Evolutionary conservation across 2,888 invertebrate species (phyloP).

Genomic region (Lithosia quadra): DNA sequence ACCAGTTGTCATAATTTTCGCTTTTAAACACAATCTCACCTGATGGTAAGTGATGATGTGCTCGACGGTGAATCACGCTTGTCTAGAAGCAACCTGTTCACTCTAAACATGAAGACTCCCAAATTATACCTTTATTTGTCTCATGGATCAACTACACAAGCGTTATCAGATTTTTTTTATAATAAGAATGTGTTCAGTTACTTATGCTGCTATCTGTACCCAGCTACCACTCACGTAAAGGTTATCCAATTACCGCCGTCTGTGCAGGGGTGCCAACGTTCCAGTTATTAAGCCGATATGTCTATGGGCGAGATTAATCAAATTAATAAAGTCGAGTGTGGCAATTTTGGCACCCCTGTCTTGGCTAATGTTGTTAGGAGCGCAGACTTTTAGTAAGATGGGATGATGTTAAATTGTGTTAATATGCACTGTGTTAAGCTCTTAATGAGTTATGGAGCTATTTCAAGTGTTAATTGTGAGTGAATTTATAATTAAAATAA

Average conservation of each 20-base stretch:
- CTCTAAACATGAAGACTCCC: too few species aligned
- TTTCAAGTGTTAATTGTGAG: slow-evolving; percentile 3
- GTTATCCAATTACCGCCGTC: slow-evolving; percentile 43
- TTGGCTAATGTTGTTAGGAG: slow-evolving; percentile 55
- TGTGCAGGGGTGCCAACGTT: slow-evolving; percentile 48
- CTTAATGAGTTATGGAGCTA: slow-evolving; percentile 9
- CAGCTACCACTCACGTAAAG: slow-evolving; percentile 4
- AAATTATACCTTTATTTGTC: too few species aligned
- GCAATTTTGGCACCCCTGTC: slow-evolving; percentile 62
- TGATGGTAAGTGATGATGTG: too few species aligned
- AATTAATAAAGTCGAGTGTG: slow-evolving; percentile 74
- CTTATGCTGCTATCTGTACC: neutral
- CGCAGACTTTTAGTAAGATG: slow-evolving; percentile 49
- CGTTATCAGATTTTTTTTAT: too few species aligned
- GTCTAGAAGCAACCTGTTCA: too few species aligned
- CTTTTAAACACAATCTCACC: too few species aligned
- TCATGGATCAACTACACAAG: too few species aligned
- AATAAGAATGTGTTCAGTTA: neutral
- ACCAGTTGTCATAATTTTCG: too few species aligned
- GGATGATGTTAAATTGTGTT: slow-evolving; percentile 47
- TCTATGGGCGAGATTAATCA: slow-evolving; percentile 67
- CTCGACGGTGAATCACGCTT: too few species aligned
- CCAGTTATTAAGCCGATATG: slow-evolving; percentile 63
- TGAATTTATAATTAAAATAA: neutral
- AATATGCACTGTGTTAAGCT: slow-evolving; percentile 34